Evolutionary conservation across 2,888 invertebrate species (phyloP).

Genomic region (Polia nebulosa): DNA sequence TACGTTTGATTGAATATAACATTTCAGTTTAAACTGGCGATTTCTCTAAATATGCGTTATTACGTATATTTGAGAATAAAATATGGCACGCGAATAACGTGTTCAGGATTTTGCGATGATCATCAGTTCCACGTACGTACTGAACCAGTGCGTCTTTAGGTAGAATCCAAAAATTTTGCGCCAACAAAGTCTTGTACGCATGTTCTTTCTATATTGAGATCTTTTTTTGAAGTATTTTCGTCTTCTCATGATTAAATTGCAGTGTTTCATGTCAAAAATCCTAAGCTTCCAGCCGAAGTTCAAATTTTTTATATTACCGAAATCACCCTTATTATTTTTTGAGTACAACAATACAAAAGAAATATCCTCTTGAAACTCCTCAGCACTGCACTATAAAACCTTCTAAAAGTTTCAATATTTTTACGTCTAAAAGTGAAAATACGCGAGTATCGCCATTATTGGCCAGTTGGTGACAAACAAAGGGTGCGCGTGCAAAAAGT

Average conservation of each 20-base stretch:
- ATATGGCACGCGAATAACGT: conserved; percentile 9
- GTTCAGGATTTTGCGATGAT: background rate
- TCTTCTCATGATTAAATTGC: background rate
- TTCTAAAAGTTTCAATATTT: conserved; percentile 37
- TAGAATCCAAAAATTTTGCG: too few relatives aligned
- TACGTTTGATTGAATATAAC: conserved; percentile 67
- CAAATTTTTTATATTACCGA: background rate
- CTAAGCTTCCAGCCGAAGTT: background rate
- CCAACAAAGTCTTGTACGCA: background rate
- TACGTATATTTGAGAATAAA: conserved; percentile 41
- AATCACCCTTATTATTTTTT: background rate
- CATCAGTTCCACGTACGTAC: too few relatives aligned
- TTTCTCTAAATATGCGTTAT: conserved; percentile 51
- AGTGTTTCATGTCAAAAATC: too few relatives aligned
- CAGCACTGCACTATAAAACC: conserved; percentile 19
- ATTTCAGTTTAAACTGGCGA: conserved; percentile 58
- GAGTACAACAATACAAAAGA: background rate
- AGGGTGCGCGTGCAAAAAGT: conserved; percentile 82
- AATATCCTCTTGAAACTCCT: conserved; percentile 13
- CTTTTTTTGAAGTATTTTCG: background rate
- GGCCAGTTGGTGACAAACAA: conserved; percentile 73
- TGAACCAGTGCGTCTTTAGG: too few relatives aligned
- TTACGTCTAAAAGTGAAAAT: conserved; percentile 48
- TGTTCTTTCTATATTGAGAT: background rate
- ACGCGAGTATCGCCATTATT: conserved; percentile 61